A percentile compares a stretch with the other conserved stretches of the same genome.
Evolutionary conservation across 2,113 vertebrate genomes (phyloP).

Genomic region (Podarcis muralis): DNA sequence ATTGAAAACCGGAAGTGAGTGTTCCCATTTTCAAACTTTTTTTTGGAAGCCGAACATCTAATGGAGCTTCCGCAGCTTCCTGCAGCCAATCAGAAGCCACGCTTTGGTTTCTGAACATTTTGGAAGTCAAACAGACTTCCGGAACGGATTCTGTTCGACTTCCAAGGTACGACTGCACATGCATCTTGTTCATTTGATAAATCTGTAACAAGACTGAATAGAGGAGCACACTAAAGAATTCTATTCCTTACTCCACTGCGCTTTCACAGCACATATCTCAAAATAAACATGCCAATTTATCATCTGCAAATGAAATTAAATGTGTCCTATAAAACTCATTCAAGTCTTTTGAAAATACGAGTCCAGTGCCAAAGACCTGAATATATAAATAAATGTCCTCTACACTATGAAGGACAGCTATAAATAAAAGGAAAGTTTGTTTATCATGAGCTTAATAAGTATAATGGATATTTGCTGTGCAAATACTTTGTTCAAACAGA

Average conservation of each 20-base stretch:
- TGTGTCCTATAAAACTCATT: neutral
- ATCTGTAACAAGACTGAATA: neutral
- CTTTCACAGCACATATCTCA: neutral
- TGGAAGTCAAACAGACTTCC: too few relatives aligned
- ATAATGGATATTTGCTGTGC: neutral
- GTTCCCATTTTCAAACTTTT: too few relatives aligned
- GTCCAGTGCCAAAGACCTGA: neutral
- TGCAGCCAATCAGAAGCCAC: too few relatives aligned
- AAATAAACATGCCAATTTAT: neutral
- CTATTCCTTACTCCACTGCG: neutral
- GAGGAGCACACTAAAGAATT: neutral
- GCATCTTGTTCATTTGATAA: neutral
- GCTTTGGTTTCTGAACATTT: too few relatives aligned
- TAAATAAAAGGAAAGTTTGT: conserved; percentile 8
- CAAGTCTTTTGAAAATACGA: neutral
- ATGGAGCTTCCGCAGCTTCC: too few relatives aligned
- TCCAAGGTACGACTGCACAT: neutral
- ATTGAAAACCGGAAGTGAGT: too few relatives aligned
- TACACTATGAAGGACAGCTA: neutral
- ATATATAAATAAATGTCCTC: neutral
- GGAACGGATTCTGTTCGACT: too few relatives aligned
- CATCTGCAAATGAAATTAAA: neutral
- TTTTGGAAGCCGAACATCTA: too few relatives aligned
- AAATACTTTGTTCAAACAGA: neutral
- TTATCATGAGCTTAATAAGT: neutral